These are phyloP conservation scores for Drosophila sproati DNA, from an alignment of 1,140 invertebrate species.

Conservation along the genomic window DNA sequence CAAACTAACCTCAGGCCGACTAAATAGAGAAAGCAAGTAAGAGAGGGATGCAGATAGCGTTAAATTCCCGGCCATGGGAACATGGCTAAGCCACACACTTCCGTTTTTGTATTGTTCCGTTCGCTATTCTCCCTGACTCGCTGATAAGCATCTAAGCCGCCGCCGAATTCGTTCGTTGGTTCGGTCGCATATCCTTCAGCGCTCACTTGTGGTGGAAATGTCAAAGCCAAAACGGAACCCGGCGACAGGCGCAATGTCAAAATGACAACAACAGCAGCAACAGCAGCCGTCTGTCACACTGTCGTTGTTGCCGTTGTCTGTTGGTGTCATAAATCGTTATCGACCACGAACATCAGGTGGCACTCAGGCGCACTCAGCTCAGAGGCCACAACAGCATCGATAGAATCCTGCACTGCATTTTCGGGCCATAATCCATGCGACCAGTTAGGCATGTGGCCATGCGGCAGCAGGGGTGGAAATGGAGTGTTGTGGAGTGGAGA, in stretches of 20 bases:
- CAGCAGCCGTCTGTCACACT: conserved; percentile 41
- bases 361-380: conserved; percentile 69
- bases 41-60: not conserved
- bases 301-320: conserved; percentile 34
- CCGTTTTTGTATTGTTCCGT: conserved; percentile 41
- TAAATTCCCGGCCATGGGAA: conserved; percentile 8
- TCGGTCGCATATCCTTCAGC: conserved; percentile 51
- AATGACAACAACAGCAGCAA: conserved; percentile 52
- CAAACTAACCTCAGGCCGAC: not conserved
- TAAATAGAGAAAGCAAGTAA: conserved; percentile 1
- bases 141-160: conserved; percentile 74
- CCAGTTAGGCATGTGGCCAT: conserved; percentile 11
- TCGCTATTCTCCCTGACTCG: conserved; percentile 18
- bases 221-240: conserved; percentile 43
- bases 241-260: conserved; percentile 65
- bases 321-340: conserved; percentile 84
- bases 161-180: conserved; percentile 1
- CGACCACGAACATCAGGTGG: conserved; percentile 83
- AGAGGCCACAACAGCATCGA: conserved; percentile 20
- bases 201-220: conserved; percentile 43
- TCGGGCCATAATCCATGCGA: conserved; percentile 56
- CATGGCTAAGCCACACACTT: conserved; percentile 59
- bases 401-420: conserved; percentile 53
- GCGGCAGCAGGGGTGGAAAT: not conserved
- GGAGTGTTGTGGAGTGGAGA: not conserved